Evolutionary conservation across 2,113 vertebrate species (phyloP).

Genomic region (Saguinus midas): DNA sequence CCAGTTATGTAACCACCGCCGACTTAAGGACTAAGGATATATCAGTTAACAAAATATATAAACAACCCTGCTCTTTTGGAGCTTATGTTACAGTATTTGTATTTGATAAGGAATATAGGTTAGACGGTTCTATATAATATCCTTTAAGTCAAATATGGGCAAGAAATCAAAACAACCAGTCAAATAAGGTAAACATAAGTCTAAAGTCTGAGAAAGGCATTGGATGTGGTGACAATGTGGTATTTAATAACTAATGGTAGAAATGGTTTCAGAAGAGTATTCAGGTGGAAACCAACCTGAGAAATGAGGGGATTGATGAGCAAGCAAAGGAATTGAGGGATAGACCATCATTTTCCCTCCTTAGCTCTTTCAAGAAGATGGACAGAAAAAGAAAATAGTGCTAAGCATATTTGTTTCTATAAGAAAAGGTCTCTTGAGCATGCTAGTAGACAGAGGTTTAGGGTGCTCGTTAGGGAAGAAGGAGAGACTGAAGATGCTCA

Average conservation of each 20-base stretch:
- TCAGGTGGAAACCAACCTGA: neutral
- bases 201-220: neutral
- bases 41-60: too few relatives aligned
- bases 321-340: neutral
- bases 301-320: neutral
- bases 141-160: neutral
- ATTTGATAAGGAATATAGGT: neutral
- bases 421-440: neutral
- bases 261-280: too few relatives aligned
- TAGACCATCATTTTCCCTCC: neutral
- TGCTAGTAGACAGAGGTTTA: neutral
- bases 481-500: too few relatives aligned
- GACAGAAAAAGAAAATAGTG: neutral
- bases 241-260: too few relatives aligned
- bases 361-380: neutral
- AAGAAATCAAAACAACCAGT: neutral
- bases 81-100: neutral
- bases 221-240: neutral
- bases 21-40: too few relatives aligned
- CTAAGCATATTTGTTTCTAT: neutral
- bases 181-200: neutral
- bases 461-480: too few relatives aligned
- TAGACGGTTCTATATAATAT: neutral
- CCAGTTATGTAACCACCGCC: too few relatives aligned
- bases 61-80: neutral